Conservation (phyloP, 2,888 invertebrate genomes). For the Alloplasta piceator region DNA sequence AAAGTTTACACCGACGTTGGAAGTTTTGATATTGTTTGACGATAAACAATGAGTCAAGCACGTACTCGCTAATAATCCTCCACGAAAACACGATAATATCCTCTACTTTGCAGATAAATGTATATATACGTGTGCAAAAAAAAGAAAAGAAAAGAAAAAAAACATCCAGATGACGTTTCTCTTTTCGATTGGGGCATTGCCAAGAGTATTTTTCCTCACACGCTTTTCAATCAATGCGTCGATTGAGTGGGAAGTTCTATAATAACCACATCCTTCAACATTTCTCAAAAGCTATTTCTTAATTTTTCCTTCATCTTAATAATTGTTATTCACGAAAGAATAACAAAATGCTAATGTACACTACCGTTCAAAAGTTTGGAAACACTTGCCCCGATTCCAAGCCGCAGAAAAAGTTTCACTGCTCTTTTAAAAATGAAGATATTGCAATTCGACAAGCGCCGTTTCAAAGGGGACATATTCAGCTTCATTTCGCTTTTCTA, state of each 20-base stretch:
- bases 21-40: conserved; percentile 12
- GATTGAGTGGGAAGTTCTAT: conserved; percentile 2
- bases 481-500: no score
- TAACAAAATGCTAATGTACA: no score
- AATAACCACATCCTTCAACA: conserved; percentile 8
- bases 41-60: conserved; percentile 19
- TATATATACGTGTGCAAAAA: background rate
- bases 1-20: no score
- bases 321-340: no score
- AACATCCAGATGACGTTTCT: conserved; percentile 19
- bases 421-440: no score
- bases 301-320: no score
- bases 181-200: conserved; percentile 17
- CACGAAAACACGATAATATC: background rate
- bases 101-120: background rate
- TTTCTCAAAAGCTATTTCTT: background rate
- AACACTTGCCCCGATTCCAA: no score
- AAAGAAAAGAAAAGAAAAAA: background rate
- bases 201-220: conserved; percentile 36
- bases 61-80: conserved; percentile 9
- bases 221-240: conserved; percentile 33
- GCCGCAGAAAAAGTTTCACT: no score
- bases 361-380: no score
- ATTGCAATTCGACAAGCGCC: no score
- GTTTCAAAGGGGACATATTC: no score